Base-by-base conservation (phyloP, 2,113 vertebrate species). In the Apus apus region DNA sequence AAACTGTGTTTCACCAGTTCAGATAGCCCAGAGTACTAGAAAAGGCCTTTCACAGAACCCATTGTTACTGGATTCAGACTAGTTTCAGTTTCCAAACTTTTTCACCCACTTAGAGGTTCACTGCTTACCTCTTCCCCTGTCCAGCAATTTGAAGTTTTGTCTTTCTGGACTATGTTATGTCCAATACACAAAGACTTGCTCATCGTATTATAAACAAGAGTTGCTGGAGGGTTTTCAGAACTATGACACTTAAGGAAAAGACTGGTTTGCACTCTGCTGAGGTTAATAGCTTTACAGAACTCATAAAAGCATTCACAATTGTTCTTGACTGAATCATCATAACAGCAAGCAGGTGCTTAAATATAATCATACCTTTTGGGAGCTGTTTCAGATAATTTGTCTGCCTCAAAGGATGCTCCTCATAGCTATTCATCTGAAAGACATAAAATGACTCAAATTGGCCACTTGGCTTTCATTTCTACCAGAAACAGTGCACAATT, bases 271-370 rank as follows among this genome's bases (percentile, higher is more conserved):
- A 36, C 13, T 92, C 27, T 66, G 38, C 81, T 92, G 71, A 92
- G 62, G 91, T 95, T 71, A 96, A 89, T 74, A 71, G 77, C 73
- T 96, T 92, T 84, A 58, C 65, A 71, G 90, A 95, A 93, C 26
- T 80, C 60, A 67, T 68, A 72, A 70, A 81, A 85, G 40, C 70
- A 78, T 86, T 85, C 71, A 26, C 62, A 78, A 74, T 81, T 95
- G 72, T 85, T 97, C 95, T 85, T 86, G 53, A 87, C 74, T 80
- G 77, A 96, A 95, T 94, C 88, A 87, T 75, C 64, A 67, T 95
- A 97, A 77, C 58, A 91, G 43, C 38, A 75, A 95, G 53, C 71
- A 36, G 58, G 61, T 71, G 68, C 75, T 95, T 96, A 91, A n/a
- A 40, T 46, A 81, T 90, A 94, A 95, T 94, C 86, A 70, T 45